Percentiles rank a stretch among this genome's conserved stretches.
Conservation (phyloP, 1,140 invertebrate genomes). For the Drosophila melanica region DNA sequence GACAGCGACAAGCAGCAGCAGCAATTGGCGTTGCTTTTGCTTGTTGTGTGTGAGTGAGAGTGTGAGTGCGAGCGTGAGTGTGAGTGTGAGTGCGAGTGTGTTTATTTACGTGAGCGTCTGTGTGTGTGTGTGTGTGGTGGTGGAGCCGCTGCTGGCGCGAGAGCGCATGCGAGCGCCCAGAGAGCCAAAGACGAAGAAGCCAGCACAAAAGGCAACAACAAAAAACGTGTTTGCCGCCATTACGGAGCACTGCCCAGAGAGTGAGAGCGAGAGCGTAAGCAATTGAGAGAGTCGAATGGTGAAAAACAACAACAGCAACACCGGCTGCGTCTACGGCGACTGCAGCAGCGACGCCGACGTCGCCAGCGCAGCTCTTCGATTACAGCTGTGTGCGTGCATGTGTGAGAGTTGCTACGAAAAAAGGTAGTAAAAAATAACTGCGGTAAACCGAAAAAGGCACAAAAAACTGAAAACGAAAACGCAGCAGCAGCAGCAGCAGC, state of each 20-base stretch:
- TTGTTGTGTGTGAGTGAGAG: slow-evolving; percentile 39
- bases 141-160: slow-evolving; percentile 44
- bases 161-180: slow-evolving; percentile 78
- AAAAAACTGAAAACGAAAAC: slow-evolving; percentile 65
- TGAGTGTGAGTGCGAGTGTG: slow-evolving; percentile 38
- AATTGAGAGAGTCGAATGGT: slow-evolving; percentile 21
- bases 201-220: slow-evolving; percentile 63
- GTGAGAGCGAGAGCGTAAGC: slow-evolving; percentile 7
- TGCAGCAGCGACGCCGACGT: slow-evolving; percentile 37
- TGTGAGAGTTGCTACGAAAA: slow-evolving; percentile 69
- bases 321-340: slow-evolving; percentile 44
- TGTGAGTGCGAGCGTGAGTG: slow-evolving; percentile 25
- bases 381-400: slow-evolving; percentile 42
- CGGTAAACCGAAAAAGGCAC: slow-evolving; percentile 81
- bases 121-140: slow-evolving; percentile 54
- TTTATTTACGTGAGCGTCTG: slow-evolving; percentile 21
- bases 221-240: slow-evolving; percentile 81
- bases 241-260: slow-evolving; percentile 30
- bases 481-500: slow-evolving; percentile 64
- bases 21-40: slow-evolving; percentile 45
- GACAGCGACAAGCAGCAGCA: slow-evolving; percentile 33
- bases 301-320: slow-evolving; percentile 48
- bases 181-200: slow-evolving; percentile 59
- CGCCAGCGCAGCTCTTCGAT: slow-evolving; percentile 34
- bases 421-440: slow-evolving; percentile 83